These are phyloP conservation scores for Salticus scenicus DNA, from an alignment of 2,888 invertebrate genomes.

Conservation along the genomic window DNA sequence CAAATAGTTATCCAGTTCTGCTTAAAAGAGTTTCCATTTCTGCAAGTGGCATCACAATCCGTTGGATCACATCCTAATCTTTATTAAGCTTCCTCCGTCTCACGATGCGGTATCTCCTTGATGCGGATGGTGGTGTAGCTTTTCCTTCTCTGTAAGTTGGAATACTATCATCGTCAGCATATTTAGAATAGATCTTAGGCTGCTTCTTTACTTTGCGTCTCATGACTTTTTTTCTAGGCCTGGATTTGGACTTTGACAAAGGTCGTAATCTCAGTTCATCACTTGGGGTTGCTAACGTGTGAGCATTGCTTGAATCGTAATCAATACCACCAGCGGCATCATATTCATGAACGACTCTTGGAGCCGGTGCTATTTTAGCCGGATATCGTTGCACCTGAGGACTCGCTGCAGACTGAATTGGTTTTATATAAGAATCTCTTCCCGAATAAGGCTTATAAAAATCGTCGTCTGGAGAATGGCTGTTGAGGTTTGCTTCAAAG, in stretches of 20 bases:
- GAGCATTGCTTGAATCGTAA: slow-evolving; percentile 52
- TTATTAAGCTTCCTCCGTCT: slow-evolving; percentile 43
- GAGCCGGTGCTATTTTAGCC: slow-evolving; percentile 48
- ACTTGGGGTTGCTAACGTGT: slow-evolving; percentile 40
- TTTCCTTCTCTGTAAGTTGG: slow-evolving; percentile 60
- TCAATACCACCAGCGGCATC: slow-evolving; percentile 10
- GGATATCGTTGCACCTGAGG: slow-evolving; percentile 37
- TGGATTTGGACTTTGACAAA: background rate
- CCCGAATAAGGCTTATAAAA: background rate
- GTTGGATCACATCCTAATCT: background rate
- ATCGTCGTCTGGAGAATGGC: background rate
- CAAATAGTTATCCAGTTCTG: background rate
- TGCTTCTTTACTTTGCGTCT: slow-evolving; percentile 36
- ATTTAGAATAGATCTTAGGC: background rate
- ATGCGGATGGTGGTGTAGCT: slow-evolving; percentile 37
- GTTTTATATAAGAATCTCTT: background rate
- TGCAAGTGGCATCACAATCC: background rate
- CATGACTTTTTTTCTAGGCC: slow-evolving; percentile 25
- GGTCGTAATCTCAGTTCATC: background rate
- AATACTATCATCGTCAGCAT: slow-evolving; percentile 22
- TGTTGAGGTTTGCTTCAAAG: slow-evolving; percentile 28
- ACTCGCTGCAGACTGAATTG: slow-evolving; percentile 34
- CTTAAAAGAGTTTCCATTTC: background rate
- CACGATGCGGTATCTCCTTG: slow-evolving; percentile 42
- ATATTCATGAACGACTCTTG: slow-evolving; percentile 38